phyloP scores from a whole-genome alignment of 1,140 invertebrate species.

The Sycobia sp. region DNA sequence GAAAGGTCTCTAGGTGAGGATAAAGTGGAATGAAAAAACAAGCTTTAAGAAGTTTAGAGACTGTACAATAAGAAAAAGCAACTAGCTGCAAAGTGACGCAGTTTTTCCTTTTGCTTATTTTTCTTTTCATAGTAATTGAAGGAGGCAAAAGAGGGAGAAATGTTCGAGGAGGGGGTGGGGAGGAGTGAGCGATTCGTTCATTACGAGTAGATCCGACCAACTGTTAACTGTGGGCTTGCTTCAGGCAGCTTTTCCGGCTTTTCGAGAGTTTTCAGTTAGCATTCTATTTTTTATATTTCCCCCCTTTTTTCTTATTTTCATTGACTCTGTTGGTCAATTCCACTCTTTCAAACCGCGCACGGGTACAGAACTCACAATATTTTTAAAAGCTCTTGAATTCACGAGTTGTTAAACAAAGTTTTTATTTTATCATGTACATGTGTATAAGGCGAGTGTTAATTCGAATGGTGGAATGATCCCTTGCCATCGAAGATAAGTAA shows the following conservation, averaged over 20 bases:
- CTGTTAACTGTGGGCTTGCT: no score
- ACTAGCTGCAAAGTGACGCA: slow-evolving; percentile 47
- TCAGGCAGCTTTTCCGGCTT: slow-evolving; percentile 12
- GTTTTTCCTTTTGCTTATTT: slow-evolving; percentile 5
- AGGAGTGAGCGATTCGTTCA: slow-evolving; percentile 43
- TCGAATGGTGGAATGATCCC: no score
- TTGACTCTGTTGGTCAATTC: no score
- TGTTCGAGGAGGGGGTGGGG: background rate
- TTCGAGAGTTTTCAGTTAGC: slow-evolving; percentile 23
- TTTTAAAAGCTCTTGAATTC: slow-evolving; percentile 17
- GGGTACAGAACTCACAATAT: slow-evolving; percentile 17
- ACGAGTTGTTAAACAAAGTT: background rate
- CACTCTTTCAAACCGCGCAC: no score
- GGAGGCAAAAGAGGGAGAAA: no score
- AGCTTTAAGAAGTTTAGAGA: slow-evolving; percentile 21
- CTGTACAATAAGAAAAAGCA: slow-evolving; percentile 36
- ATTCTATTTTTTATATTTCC: slow-evolving; percentile 29
- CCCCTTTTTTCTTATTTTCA: no score
- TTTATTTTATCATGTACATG: background rate
- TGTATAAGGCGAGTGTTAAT: no score
- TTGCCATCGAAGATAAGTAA: no score
- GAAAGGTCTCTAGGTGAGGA: no score
- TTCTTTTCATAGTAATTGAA: no score
- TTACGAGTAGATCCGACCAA: slow-evolving; percentile 44
- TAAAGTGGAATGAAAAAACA: slow-evolving; percentile 23